These are phyloP conservation scores for Etheostoma nigrum DNA, from an alignment of 2,797 vertebrate genomes.

Conservation along the genomic window DNA sequence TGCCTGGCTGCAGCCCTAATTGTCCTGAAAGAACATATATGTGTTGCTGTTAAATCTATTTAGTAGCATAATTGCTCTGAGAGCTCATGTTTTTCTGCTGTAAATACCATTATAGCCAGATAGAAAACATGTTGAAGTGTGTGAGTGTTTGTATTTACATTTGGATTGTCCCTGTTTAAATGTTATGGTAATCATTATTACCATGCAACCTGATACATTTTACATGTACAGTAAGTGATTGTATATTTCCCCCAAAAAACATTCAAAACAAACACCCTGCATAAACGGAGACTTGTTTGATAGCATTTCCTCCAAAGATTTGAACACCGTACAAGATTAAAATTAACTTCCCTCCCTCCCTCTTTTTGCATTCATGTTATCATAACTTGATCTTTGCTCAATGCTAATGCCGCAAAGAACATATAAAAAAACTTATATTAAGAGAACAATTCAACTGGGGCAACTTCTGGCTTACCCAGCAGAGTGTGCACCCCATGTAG, in stretches of 20 bases:
- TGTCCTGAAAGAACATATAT: conserved; percentile 73
- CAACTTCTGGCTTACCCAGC: too few relatives aligned
- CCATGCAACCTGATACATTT: background rate
- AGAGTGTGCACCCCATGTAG: too few relatives aligned
- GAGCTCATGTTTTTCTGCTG: conserved; percentile 38
- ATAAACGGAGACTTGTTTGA: background rate
- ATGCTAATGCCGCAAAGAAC: conserved; percentile 2
- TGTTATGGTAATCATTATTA: background rate
- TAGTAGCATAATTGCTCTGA: conserved; percentile 66
- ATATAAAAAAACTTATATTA: background rate
- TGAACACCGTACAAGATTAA: background rate
- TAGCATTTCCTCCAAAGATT: background rate
- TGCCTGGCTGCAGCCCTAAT: conserved; percentile 77
- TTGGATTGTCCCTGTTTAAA: background rate
- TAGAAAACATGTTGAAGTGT: conserved; percentile 5
- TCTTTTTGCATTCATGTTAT: conserved; percentile 21
- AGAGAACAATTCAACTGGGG: too few relatives aligned
- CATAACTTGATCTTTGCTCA: conserved; percentile 14
- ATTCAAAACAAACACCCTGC: background rate
- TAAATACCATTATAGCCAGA: conserved; percentile 34
- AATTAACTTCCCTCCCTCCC: background rate
- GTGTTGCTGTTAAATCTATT: conserved; percentile 73
- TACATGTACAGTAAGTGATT: background rate
- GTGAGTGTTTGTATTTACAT: conserved; percentile 6
- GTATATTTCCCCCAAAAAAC: background rate